Base-by-base conservation (phyloP, 2,113 vertebrate species). In the Gopherus evgoodei region DNA sequence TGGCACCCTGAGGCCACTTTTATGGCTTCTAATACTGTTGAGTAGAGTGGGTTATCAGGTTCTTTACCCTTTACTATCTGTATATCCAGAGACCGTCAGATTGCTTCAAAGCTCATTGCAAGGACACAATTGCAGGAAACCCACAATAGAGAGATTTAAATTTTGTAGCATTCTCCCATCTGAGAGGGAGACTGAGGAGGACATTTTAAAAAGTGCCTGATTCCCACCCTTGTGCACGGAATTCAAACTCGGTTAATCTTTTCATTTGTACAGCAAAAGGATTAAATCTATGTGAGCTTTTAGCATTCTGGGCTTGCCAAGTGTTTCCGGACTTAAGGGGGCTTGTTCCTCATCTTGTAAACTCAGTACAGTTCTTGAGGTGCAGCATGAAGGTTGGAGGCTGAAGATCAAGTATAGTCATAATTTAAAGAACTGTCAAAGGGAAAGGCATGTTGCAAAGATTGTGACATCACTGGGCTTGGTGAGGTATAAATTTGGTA, bases 1-100 rank as follows among this genome's bases (percentile, higher is more conserved):
- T n/a, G 35, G 1, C 52, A 53, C 3, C 0, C 0, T 1, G 7
- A 0, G 49, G 0, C 59, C 3, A 3, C 3, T 1, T 27, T 89
- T 3, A 2, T 53, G 84, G n/a, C 49, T n/a, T 42, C 29, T 3
- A 0, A 87, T 69, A 17, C 0, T 19, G 53, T n/a, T 72, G n/a
- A n/a, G 42, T 25, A 78, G 11, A 12, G 31, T 31, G 35, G 21
- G 78, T 11, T 31, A 5, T 83, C n/a, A 86, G 16, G 12, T 47
- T 82, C 47, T 42, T 17, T 54, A 22, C 5, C 42, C 8, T 3
- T 31, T 14, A 22, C 29, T 9, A 1, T 42, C 47, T 52, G 4
- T 9, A 10, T 21, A 1, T 1, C 1, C 50, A 10, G 0, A 1
- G 52, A 35, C 8, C 38, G 1, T 52, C n/a, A 78, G n/a, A 27